Evolutionary conservation across 2,888 invertebrate species (phyloP).

Genomic region (Capitulum mitella): DNA sequence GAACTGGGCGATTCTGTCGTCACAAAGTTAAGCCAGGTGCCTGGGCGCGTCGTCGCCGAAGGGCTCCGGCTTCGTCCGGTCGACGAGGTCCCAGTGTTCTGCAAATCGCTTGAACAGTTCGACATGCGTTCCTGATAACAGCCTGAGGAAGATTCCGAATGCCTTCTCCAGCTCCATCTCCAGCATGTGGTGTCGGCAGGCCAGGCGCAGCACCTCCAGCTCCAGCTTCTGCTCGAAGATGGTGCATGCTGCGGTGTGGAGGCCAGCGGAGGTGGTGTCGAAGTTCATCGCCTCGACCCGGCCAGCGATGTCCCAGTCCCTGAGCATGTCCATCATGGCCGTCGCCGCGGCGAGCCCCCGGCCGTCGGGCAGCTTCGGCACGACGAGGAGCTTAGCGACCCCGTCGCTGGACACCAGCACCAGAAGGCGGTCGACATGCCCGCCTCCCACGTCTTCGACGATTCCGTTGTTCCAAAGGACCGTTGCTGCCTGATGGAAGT

Average conservation of each 20-base stretch:
- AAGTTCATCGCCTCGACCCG: not conserved
- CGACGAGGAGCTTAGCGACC: not conserved
- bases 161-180: not conserved
- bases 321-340: not conserved
- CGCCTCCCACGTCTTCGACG: not conserved
- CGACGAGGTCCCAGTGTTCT: not conserved
- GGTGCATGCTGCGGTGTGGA: too few species aligned
- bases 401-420: not conserved
- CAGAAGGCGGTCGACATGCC: not conserved
- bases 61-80: not conserved
- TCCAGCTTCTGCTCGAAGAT: not conserved
- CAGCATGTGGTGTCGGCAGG: constrained; percentile 10
- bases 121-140: not conserved
- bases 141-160: not conserved
- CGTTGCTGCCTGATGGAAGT: too few species aligned
- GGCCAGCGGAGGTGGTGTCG: not conserved
- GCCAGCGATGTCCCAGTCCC: not conserved
- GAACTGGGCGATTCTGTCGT: not conserved
- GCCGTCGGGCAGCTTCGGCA: not conserved
- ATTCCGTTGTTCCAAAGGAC: too few species aligned
- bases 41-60: too few species aligned
- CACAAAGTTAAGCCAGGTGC: not conserved
- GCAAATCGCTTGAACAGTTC: not conserved
- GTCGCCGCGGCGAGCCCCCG: not conserved
- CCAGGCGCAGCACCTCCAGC: not conserved